Base-by-base conservation (phyloP, 1,140 invertebrate species). In the Alviniconcha marisindica region DNA sequence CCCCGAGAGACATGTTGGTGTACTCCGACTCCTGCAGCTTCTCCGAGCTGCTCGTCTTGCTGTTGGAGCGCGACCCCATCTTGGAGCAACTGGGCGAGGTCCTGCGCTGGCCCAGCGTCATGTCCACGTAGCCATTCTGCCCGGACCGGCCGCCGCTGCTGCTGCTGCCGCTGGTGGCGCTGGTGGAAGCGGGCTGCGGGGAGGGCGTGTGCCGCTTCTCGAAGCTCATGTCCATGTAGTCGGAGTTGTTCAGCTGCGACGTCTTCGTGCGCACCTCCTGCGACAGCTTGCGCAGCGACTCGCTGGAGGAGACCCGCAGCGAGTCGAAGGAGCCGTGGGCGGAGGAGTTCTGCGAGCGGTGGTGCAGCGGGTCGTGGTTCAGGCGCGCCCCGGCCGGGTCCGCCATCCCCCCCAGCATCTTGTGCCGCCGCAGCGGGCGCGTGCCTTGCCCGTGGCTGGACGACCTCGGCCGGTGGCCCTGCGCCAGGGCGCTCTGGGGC, bases 401-500 rank as follows among this genome's bases (percentile, higher is more conserved):
- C 79, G 83, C 86, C 24, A 80, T 76, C n/a, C 81, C 78, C 24
- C 78, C 56, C 28, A 81, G 44, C 82, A 84, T 77, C 33, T 71
- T 85, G 71, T 81, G 79, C 63, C 54, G 85, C 51, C 48, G 85
- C 60, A 74, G 81, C 54, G 79, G 85, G 42, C 85, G 78, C 73
- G 89, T 87, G 63, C 87, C 85, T 60, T 89, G 90, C n/a, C 92
- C 90, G 78, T 92, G 88, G 82, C 91, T 92, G 40, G 91, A 91
- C 10, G 92, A 92, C 74, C 92, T 83, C 78, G 90, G 91, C 38
- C 92, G 83, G 79, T 89, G 89, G 48, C 82, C 82, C 79, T 90
- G 89, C 56, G 83, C 85, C 82, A 88, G 88, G 21, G 74, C 28
- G 18, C 77, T 60, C 42, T 84, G 84, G 21, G 83, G 74, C 79